Base-by-base conservation (phyloP, 2,888 invertebrate species). In the Buathra laborator region DNA sequence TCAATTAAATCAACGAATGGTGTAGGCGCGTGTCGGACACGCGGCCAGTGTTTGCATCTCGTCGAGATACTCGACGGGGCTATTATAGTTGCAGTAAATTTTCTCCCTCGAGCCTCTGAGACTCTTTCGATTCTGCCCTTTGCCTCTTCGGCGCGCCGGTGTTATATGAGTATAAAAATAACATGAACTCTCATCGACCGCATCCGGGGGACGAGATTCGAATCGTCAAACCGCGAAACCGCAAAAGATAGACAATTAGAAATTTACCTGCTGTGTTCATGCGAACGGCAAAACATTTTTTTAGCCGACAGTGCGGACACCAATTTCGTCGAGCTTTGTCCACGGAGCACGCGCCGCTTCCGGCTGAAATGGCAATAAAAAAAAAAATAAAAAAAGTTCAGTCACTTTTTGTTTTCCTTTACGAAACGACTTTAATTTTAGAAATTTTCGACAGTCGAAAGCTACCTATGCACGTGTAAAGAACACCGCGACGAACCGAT, bases 251-350 rank as follows among this genome's bases (percentile, higher is more conserved):
- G 4, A 66, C 9, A 77, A 78, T 78, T 79, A 51, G n/a, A 76
- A 37, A 9, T 89, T 91, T 93, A 97, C 97, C 97, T 90, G 96
- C 94, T 1, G 96, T 95, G 90, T 98, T 97, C 98, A 98, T 98
- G 87, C 96, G 95, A 66, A 97, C 97, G 0, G 95, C 93, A 87
- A 97, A 96, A 90, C 98, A 98, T 89, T 97, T 96, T 90, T 96
- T 96, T 16, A 98, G 94, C 51, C 98, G 95, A 91, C 98, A 98
- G 90, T 96, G 96, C 0, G 98, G 97, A 93, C 98, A 98, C 98
- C 98, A 98, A 94, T 98, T 98, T 86, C 98, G 94, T 72, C 97
- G 94, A 0, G 97, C 96, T 94, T 97, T 97, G 94, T 98, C 98
- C 71, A 98, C 95, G 0, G 96, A 94, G 91, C 98, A 98, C 82